Evolutionary conservation across 2,888 invertebrate species (phyloP), one percentile per base, ranked within the genome.

Genomic region (Gandaritis pyraliata): DNA sequence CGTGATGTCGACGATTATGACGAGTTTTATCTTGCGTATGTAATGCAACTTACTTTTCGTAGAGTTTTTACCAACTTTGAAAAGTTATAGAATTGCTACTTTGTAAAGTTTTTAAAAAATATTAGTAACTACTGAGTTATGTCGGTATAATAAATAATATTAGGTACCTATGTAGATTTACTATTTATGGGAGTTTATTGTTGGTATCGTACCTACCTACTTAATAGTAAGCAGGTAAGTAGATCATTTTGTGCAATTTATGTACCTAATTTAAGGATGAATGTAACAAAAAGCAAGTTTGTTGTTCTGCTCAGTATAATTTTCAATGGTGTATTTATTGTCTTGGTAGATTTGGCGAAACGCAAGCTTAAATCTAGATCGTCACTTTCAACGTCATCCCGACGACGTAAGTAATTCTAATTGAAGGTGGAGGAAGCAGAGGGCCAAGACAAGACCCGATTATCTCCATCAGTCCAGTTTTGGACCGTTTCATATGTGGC

Each of bases 61-160:
- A 45, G 8, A 23, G 47, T 48, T 41, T 41, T 30, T 39, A 38
- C 18, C 38, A 58, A 18, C 46, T 51, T 39, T 48, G 58, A 64
- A 43, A 50, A 57, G 13, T 30, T 41, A 50, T 54, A 68, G 58
- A 68, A 63, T 72, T 69, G 72, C 52, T 58, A 52, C 52, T 85
- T 84, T 54, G 36, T 51, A 81, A 87, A 79, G 79, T 88, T 88
- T 88, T 86, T 83, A 82, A 88, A 85, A 74, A 85, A 88, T 88
- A 88, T 86, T 88, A 89, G 86, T 81, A 85, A 86, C 83, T 62
- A 60, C 82, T 84, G 78, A 79, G 70, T 71, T 88, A 54, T 45
- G 45, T 46, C 45, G 36, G 53, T 54, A 23, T 41, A 52, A 13
- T 52, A 43, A 33, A 85, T 81, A 75, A 73, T 74, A 43, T 2